These are phyloP conservation scores for Pseudopodoces humilis DNA, from an alignment of 2,113 vertebrate genomes.

Conservation along the genomic window DNA sequence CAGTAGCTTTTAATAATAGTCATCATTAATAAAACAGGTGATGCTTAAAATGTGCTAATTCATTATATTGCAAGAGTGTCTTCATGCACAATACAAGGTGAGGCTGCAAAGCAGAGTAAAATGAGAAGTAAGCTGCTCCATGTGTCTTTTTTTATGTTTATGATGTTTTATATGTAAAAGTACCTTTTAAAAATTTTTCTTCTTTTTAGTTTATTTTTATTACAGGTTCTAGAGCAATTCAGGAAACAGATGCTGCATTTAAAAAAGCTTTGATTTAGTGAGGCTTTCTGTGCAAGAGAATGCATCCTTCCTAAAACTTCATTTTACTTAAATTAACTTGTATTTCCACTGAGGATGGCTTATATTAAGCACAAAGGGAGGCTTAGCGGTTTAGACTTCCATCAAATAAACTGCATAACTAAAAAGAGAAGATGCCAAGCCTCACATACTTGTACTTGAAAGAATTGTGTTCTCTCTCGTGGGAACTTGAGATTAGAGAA, in stretches of 20 bases:
- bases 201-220: constrained; percentile 10
- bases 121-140: neutral
- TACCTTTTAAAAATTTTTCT: neutral
- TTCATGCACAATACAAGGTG: neutral
- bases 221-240: constrained; percentile 20
- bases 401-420: constrained; percentile 66
- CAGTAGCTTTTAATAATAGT: neutral
- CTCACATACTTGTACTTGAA: constrained; percentile 53
- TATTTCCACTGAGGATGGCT: constrained; percentile 66
- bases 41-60: neutral
- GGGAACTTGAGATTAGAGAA: constrained; percentile 64
- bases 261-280: constrained; percentile 14
- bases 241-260: constrained; percentile 46
- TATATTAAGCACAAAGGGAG: constrained; percentile 62
- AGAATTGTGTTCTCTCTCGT: constrained; percentile 49
- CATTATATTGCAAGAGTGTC: neutral
- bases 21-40: neutral
- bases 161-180: neutral
- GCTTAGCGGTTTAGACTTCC: constrained; percentile 61
- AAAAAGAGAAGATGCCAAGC: constrained; percentile 45
- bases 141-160: neutral
- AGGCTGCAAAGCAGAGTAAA: neutral
- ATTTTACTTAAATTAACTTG: constrained; percentile 73
- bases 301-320: constrained; percentile 64
- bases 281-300: constrained; percentile 44